phyloP scores from a whole-genome alignment of 2,888 invertebrate species.

The Hyppa rectilinea region DNA sequence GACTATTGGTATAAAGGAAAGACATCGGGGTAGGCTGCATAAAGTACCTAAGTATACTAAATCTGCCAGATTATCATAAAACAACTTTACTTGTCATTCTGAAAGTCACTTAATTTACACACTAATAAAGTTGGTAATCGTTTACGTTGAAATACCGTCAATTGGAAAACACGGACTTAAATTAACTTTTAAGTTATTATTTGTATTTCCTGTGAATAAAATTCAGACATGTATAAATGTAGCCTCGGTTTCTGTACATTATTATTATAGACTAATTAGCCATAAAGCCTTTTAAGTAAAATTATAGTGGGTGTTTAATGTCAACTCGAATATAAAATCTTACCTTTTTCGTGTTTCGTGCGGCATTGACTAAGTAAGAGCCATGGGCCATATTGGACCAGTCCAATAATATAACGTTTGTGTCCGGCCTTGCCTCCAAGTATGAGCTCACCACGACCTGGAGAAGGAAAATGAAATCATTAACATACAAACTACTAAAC shows the following conservation, averaged over 20 bases:
- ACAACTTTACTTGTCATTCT: not conserved
- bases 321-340: conserved; percentile 43
- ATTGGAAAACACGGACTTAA: not conserved
- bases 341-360: conserved; percentile 91
- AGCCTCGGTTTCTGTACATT: not conserved
- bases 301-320: conserved; percentile 16
- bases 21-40: too few relatives aligned
- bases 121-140: not conserved
- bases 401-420: conserved; percentile 86
- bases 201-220: not conserved
- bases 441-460: conserved; percentile 88
- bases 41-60: too few relatives aligned
- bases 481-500: not conserved
- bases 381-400: conserved; percentile 90
- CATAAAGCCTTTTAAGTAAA: not conserved
- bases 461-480: conserved; percentile 41
- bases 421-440: conserved; percentile 82
- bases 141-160: not conserved
- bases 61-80: too few relatives aligned
- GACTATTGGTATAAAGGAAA: too few relatives aligned
- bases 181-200: not conserved
- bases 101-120: not conserved
- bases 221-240: not conserved
- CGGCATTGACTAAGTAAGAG: conserved; percentile 90
- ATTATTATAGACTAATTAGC: not conserved